Evolutionary conservation across 2,888 invertebrate genomes (phyloP).

Genomic region (Melangyna quadrimaculata): DNA sequence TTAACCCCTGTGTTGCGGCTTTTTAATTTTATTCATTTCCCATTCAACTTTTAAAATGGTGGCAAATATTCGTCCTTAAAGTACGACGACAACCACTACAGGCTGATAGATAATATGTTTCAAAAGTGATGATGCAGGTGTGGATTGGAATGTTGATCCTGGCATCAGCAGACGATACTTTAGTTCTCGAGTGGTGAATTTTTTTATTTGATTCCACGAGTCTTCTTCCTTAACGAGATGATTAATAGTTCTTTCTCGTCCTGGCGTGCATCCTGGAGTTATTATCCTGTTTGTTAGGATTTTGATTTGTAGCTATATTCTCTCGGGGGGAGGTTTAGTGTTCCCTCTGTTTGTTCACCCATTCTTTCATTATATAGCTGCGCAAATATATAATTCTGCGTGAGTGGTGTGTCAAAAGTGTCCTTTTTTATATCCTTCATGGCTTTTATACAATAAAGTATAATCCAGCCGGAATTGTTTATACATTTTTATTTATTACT

Average conservation of each 20-base stretch:
- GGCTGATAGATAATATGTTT: constrained; percentile 9
- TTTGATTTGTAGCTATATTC: constrained; percentile 59
- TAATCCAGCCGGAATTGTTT: constrained; percentile 52
- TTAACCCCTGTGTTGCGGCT: constrained; percentile 73
- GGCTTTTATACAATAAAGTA: constrained; percentile 9
- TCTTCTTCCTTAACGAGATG: constrained; percentile 54
- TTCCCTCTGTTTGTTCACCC: not conserved
- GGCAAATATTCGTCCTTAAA: constrained; percentile 35
- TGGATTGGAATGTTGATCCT: constrained; percentile 44
- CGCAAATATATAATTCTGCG: constrained; percentile 38
- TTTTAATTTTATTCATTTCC: constrained; percentile 69
- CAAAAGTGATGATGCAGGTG: constrained; percentile 50
- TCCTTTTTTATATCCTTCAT: constrained; percentile 36
- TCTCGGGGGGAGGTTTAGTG: constrained; percentile 26
- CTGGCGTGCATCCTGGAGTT: constrained; percentile 41
- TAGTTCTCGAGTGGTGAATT: constrained; percentile 31
- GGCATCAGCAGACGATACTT: constrained; percentile 24
- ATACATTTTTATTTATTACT: constrained; percentile 64
- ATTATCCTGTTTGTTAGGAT: constrained; percentile 59
- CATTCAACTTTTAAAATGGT: constrained; percentile 46
- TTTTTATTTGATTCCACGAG: not conserved
- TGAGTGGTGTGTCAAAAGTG: constrained; percentile 23
- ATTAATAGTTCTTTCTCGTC: constrained; percentile 54
- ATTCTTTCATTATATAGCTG: not conserved
- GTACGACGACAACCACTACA: not conserved